Evolutionary conservation across 1,140 invertebrate species (phyloP).

Genomic region (Pantala flavescens): DNA sequence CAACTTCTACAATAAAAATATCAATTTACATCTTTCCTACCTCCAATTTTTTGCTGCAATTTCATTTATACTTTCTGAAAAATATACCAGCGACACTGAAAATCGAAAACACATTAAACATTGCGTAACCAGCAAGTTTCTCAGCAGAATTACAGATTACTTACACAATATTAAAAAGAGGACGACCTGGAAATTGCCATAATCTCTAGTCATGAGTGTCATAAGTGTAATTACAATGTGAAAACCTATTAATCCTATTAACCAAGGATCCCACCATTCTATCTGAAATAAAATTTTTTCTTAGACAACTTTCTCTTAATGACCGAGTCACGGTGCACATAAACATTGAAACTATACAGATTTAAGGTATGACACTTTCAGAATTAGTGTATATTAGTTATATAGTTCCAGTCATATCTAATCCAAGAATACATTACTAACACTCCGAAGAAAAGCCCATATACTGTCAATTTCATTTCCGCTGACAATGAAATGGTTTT

Average conservation of each 20-base stretch:
- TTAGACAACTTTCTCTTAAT: background rate
- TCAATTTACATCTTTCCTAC: conserved; percentile 30
- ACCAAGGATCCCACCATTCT: conserved; percentile 80
- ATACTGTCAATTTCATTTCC: background rate
- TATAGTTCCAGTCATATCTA: no score
- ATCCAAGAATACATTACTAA: background rate
- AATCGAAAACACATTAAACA: conserved; percentile 29
- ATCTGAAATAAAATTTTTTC: conserved; percentile 44
- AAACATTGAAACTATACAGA: no score
- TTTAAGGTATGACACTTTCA: no score
- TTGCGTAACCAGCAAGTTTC: conserved; percentile 19
- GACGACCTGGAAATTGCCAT: conserved; percentile 75
- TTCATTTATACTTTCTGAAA: conserved; percentile 79
- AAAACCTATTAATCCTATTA: conserved; percentile 60
- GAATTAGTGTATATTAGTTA: no score
- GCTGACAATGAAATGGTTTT: background rate
- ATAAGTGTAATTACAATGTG: conserved; percentile 66
- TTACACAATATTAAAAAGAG: conserved; percentile 70
- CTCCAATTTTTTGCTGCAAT: conserved; percentile 73
- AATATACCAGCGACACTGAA: conserved; percentile 73
- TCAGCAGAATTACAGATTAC: conserved; percentile 33
- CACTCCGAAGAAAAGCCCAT: background rate
- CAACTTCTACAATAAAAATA: background rate
- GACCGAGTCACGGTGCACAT: background rate
- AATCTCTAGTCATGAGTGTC: conserved; percentile 67